These are phyloP conservation scores for Matsumyia berberina DNA, from an alignment of 2,888 invertebrate genomes.

Conservation along the genomic window DNA sequence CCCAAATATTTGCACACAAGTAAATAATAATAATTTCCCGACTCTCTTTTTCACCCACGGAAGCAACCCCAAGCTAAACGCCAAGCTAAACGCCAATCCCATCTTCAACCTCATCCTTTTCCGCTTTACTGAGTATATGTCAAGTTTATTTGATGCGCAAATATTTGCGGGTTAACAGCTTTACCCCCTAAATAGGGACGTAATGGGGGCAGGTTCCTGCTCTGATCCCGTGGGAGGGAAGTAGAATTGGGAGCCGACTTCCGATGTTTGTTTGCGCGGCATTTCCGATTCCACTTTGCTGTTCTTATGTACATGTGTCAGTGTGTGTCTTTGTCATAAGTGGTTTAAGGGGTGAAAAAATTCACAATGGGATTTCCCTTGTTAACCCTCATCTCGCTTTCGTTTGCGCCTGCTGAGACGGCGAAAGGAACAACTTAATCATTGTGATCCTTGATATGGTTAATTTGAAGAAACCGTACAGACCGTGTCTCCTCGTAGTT, in stretches of 20 bases:
- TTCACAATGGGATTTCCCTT: constrained; percentile 26
- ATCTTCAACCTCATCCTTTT: not conserved
- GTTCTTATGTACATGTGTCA: not conserved
- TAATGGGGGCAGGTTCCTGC: constrained; percentile 10
- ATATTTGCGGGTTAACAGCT: constrained; percentile 74
- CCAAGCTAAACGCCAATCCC: constrained; percentile 7
- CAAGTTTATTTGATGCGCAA: constrained; percentile 74
- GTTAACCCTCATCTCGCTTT: constrained; percentile 16
- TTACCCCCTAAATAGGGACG: constrained; percentile 43
- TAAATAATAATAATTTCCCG: constrained; percentile 75
- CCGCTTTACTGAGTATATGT: constrained; percentile 49
- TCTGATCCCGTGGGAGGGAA: not conserved
- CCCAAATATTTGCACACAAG: constrained; percentile 73
- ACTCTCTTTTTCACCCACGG: not conserved
- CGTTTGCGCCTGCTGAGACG: not conserved
- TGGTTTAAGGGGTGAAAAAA: constrained; percentile 9
- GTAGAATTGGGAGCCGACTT: constrained; percentile 46
- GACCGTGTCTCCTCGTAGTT: not conserved
- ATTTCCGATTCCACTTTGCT: constrained; percentile 57
- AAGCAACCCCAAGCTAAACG: no score
- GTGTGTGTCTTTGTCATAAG: constrained; percentile 15
- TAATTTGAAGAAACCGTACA: constrained; percentile 7
- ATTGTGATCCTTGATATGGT: constrained; percentile 4
- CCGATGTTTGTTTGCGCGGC: constrained; percentile 50
- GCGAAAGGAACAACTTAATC: not conserved